Conservation (phyloP, 2,797 vertebrate species). For the Tolypeutes matacus region DNA sequence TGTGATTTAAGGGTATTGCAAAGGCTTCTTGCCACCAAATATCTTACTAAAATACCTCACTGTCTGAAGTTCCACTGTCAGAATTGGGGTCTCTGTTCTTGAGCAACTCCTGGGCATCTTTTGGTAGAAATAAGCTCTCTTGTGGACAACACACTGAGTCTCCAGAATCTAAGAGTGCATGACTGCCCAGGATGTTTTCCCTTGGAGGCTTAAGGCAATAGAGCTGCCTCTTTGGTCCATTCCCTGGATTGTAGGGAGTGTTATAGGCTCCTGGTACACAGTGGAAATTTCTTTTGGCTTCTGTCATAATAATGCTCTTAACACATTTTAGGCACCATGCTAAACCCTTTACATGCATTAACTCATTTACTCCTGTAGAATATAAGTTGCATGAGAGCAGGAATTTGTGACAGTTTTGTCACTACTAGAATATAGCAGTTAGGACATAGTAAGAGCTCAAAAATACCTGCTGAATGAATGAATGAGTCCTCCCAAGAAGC, state of each 20-base stretch:
- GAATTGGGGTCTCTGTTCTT: background rate
- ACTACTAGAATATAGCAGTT: background rate
- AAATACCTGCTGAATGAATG: background rate
- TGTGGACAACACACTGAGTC: background rate
- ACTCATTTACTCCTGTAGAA: background rate
- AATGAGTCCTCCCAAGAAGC: background rate
- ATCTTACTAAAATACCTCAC: background rate
- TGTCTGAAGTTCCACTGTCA: too few species aligned
- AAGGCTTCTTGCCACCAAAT: background rate
- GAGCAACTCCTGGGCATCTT: background rate
- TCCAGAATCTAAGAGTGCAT: background rate
- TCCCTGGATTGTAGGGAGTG: too few species aligned
- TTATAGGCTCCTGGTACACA: background rate
- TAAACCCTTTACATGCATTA: background rate
- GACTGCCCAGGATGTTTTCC: background rate
- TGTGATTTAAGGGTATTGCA: background rate
- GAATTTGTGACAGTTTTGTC: background rate
- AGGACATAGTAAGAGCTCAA: background rate
- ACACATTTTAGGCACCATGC: background rate
- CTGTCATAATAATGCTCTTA: background rate
- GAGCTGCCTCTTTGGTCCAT: background rate
- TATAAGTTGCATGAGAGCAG: background rate
- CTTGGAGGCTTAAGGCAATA: background rate
- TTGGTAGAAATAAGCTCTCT: background rate
- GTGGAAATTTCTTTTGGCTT: background rate